Base-by-base conservation (phyloP, 2,888 invertebrate genomes). In the Andricus curvator region DNA sequence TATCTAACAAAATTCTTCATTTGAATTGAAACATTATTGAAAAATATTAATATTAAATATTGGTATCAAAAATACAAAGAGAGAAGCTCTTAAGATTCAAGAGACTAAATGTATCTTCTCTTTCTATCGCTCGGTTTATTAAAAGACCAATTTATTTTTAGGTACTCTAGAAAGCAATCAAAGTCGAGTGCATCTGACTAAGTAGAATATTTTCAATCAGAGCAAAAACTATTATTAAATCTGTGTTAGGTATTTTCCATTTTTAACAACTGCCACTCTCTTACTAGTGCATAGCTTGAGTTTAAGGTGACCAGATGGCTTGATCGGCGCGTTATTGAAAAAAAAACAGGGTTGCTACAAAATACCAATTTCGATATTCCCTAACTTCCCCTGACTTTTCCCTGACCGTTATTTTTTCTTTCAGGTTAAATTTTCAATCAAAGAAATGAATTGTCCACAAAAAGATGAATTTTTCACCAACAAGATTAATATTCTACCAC, bases 101-200 rank as follows among this genome's bases (percentile, higher is more conserved):
- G 37, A 33, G 41, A 67, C 33, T 67, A 48, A 17, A 48, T 67
- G 41, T n/a, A 41, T 41, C 41, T 41, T 33, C 74, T 74, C 56
- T 56, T 56, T 29, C 29, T 48, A 51, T 17, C 20, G 11, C 56
- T 20, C 11, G 74, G 17, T 74, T n/a, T 51, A 29, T 70, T 74
- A 37, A 74, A 74, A 74, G 74, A 60, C 51, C 33, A 74, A 74
- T 56, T 11, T 74, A 74, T 56, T 33, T 74, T 74, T 74, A 74
- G 74, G 56, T 74, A 64, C 25, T 29, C 15, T 33, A 37, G 29
- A 56, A 56, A 33, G 51, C 33, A 56, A 74, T 74, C 74, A 74
- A 48, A 74, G 74, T 56, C 33, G 33, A 60, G 56, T 64, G 15
- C 25, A 64, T 11, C 15, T 29, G 25, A 29, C 17, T 64, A 17